Base-by-base conservation (phyloP, 2,888 invertebrate species). In the Troglohyphantes excavatus region DNA sequence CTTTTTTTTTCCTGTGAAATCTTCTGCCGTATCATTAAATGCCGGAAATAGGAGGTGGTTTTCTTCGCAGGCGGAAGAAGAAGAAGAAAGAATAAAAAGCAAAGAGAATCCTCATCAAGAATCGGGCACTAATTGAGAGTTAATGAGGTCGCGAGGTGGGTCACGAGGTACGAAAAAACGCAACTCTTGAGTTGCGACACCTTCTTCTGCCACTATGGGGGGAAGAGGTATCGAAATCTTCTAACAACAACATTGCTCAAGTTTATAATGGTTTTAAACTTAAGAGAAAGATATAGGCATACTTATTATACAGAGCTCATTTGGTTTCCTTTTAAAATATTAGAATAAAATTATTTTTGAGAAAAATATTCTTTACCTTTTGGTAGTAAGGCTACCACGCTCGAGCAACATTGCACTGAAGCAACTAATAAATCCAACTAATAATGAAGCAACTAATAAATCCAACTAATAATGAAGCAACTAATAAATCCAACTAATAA, bases 91-190 rank as follows among this genome's bases (percentile, higher is more conserved):
- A 67, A 67, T 39, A 70, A 19, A 43, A 43, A 67, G 63, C 3
- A 26, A 1, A 26, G 23, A 33, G 43, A 23, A 19, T 17, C 17
- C 17, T 53, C 29, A 82, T 88, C 81, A 68, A 79, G 33, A 79
- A 79, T 82, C 82, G 75, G 76, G 59, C 68, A 59, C 76, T 88
- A 88, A 88, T 88, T 88, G 82, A 82, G 21, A 23, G 67, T 61
- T 88, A 88, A 88, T 88, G 88, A 88, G 88, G 88, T 88, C 88
- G 68, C 13, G 46, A 53, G 68, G 70, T 73, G 76, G 88, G 88
- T 88, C 88, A 82, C 46, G 81, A 76, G 82, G 88, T 88, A 88
- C 82, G 73, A 23, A 75, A 43, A 53, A 19, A 70, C 70, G 68
- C 68, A 59, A 27, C 53, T 61, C 53, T 27, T 72, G 29, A 65